phyloP scores from a whole-genome alignment of 2,888 invertebrate species.

The Osedax fenrisi region DNA sequence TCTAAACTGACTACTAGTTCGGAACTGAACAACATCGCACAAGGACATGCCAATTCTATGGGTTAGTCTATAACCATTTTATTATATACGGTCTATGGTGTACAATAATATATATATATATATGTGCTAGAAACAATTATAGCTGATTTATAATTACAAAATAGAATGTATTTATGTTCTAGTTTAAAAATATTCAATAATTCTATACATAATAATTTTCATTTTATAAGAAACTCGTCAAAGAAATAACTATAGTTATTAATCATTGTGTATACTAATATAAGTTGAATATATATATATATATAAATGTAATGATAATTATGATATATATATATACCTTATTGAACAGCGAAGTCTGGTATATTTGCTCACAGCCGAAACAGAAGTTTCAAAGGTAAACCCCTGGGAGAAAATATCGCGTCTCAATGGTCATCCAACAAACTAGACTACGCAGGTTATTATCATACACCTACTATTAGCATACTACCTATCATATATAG shows the following conservation, averaged over 20 bases:
- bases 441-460: slow-evolving; percentile 39
- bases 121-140: no score
- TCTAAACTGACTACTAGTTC: background rate
- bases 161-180: no score
- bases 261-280: no score
- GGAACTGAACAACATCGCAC: background rate
- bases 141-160: no score
- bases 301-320: background rate
- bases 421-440: slow-evolving; percentile 38
- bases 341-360: slow-evolving; percentile 55
- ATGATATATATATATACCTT: background rate
- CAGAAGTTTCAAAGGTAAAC: slow-evolving; percentile 65
- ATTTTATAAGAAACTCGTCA: no score
- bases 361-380: slow-evolving; percentile 61
- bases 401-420: slow-evolving; percentile 40
- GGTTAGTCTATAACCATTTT: background rate
- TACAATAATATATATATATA: background rate
- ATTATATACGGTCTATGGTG: background rate
- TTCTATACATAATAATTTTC: no score
- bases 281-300: background rate
- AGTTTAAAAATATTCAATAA: no score
- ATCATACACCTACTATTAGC: no score
- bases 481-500: no score
- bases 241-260: no score
- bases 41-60: background rate